These are phyloP conservation scores for Parthenolecanium corni DNA, from an alignment of 2,888 invertebrate genomes.

Conservation along the genomic window DNA sequence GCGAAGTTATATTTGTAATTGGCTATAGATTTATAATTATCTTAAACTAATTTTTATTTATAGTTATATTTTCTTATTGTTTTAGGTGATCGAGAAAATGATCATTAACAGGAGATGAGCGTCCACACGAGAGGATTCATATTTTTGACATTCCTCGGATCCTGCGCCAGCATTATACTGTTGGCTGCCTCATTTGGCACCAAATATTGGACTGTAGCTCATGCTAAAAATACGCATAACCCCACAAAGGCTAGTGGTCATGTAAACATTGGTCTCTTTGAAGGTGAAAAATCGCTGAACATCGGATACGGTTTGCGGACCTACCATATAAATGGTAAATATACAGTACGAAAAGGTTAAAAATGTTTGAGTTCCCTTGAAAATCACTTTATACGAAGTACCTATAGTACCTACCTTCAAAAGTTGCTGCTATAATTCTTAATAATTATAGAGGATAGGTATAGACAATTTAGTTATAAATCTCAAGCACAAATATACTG, in stretches of 20 bases:
- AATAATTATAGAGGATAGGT: too few relatives aligned
- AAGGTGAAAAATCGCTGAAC: slow-evolving; percentile 71
- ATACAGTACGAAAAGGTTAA: too few relatives aligned
- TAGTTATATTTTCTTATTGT: not conserved
- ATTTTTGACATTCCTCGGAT: slow-evolving; percentile 68
- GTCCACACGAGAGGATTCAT: slow-evolving; percentile 65
- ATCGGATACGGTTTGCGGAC: slow-evolving; percentile 68
- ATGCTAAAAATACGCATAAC: slow-evolving; percentile 54
- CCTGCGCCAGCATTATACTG: slow-evolving; percentile 62
- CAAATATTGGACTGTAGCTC: slow-evolving; percentile 66
- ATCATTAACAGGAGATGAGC: slow-evolving; percentile 42
- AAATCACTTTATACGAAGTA: too few relatives aligned
- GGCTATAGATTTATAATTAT: too few relatives aligned
- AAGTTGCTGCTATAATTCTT: too few relatives aligned
- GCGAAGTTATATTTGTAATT: too few relatives aligned
- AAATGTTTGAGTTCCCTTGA: too few relatives aligned
- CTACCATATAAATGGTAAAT: slow-evolving; percentile 63
- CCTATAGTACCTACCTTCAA: too few relatives aligned
- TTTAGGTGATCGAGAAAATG: slow-evolving; percentile 15
- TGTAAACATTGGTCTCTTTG: slow-evolving; percentile 75
- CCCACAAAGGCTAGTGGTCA: slow-evolving; percentile 51
- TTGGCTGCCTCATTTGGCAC: slow-evolving; percentile 72
- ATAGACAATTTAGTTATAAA: too few relatives aligned
- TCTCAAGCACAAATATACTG: too few relatives aligned
- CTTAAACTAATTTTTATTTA: too few relatives aligned